These are phyloP conservation scores for Eupithecia exiguata DNA, from an alignment of 2,888 invertebrate species.

Conservation along the genomic window DNA sequence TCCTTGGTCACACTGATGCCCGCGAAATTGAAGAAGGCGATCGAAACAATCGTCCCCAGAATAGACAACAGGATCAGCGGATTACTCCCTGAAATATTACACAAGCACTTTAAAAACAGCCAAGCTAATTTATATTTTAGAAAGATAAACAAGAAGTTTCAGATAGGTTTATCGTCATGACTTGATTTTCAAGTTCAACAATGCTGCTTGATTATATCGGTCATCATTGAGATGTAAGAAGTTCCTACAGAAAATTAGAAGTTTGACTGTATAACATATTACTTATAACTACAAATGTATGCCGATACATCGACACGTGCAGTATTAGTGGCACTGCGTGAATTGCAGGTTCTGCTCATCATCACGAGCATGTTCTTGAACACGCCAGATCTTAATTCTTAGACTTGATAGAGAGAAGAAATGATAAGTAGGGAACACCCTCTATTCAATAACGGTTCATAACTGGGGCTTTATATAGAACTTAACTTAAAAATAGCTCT, in stretches of 20 bases:
- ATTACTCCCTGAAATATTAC: constrained; percentile 66
- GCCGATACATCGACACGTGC: neutral
- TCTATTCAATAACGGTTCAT: neutral
- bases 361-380: neutral
- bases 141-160: neutral
- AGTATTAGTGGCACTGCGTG: neutral
- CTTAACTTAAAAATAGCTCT: too few species aligned
- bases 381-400: neutral
- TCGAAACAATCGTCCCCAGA: constrained; percentile 91
- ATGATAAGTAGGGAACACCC: too few species aligned
- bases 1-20: constrained; percentile 97
- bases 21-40: constrained; percentile 96
- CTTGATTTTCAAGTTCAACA: constrained; percentile 32
- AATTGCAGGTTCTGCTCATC: neutral
- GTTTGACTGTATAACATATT: neutral
- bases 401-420: neutral
- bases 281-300: neutral
- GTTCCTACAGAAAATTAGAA: neutral
- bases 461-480: too few species aligned
- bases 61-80: constrained; percentile 68
- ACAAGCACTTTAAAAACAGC: neutral
- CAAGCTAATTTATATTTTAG: neutral
- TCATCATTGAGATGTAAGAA: constrained; percentile 23
- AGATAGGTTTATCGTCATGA: constrained; percentile 26
- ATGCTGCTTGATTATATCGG: constrained; percentile 31